Evolutionary conservation across 2,797 vertebrate species (phyloP).

Genomic region (Glyptemys insculpta): DNA sequence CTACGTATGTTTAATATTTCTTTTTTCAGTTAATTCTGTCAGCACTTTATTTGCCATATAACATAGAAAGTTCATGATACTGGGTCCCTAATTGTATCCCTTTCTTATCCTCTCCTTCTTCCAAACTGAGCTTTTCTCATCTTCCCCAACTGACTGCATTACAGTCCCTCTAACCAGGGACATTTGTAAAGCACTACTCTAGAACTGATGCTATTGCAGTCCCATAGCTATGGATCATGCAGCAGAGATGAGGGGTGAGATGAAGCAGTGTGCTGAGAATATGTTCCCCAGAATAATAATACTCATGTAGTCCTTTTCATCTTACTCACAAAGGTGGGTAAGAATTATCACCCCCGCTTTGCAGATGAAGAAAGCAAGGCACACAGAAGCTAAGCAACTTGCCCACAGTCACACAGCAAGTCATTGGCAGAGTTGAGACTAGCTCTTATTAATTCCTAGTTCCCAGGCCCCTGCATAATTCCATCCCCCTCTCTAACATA

Average conservation of each 20-base stretch:
- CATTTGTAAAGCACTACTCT: neutral
- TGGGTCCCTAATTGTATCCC: neutral
- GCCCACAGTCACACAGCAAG: neutral
- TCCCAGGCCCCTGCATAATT: neutral
- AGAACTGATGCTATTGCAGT: neutral
- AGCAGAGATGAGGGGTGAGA: neutral
- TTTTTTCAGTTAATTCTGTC: conserved; percentile 21
- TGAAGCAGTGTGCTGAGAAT: neutral
- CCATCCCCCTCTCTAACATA: neutral
- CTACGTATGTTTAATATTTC: neutral
- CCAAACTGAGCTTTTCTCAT: neutral
- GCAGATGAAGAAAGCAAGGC: neutral
- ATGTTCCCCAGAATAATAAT: rapidly evolving
- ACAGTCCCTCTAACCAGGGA: neutral
- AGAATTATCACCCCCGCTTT: neutral
- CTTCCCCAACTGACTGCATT: neutral
- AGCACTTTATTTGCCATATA: neutral
- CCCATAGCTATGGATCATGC: neutral
- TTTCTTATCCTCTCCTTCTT: neutral
- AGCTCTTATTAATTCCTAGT: neutral
- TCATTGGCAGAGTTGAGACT: neutral
- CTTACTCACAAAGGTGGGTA: neutral
- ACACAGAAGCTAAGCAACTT: neutral
- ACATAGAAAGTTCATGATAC: conserved; percentile 12
- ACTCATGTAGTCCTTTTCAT: neutral